Evolutionary conservation across 1,140 invertebrate species (phyloP).

Genomic region (Diplogasteroides magnus): DNA sequence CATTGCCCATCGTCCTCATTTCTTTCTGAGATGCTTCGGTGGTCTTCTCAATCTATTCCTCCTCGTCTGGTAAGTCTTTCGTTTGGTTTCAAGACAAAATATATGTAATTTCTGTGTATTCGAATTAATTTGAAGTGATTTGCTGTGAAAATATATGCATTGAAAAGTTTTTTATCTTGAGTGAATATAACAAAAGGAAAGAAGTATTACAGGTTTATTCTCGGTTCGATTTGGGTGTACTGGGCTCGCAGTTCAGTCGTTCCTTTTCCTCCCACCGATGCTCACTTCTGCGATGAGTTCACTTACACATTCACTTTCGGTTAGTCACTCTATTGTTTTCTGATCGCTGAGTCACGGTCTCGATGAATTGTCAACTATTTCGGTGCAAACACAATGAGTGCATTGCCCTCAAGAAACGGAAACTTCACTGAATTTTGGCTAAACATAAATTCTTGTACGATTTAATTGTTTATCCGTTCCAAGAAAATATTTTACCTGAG

Average conservation of each 20-base stretch:
- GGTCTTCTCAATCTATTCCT: constrained; percentile 8
- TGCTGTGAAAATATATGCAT: not conserved
- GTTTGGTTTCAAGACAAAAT: not conserved
- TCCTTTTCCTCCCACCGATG: constrained; percentile 18
- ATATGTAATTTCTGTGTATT: not conserved
- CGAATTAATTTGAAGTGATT: not conserved
- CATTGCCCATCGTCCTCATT: not conserved
- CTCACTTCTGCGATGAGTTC: constrained; percentile 27
- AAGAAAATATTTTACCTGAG: too few relatives aligned
- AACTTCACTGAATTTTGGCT: not conserved
- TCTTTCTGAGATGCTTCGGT: constrained; percentile 5
- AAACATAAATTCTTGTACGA: too few relatives aligned
- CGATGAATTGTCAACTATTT: too few relatives aligned
- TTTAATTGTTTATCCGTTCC: too few relatives aligned
- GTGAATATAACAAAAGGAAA: not conserved
- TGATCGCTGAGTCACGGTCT: too few relatives aligned
- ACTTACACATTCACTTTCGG: constrained; percentile 30
- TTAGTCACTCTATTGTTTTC: too few relatives aligned
- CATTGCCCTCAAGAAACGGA: not conserved
- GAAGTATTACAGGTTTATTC: constrained; percentile 19
- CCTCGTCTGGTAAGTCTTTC: constrained; percentile 19
- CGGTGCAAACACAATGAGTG: not conserved
- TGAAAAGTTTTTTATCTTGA: not conserved
- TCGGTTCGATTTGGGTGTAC: constrained; percentile 32
- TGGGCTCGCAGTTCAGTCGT: too few relatives aligned